phyloP scores from a whole-genome alignment of 2,113 vertebrate species.

The Amphiprion percula region DNA sequence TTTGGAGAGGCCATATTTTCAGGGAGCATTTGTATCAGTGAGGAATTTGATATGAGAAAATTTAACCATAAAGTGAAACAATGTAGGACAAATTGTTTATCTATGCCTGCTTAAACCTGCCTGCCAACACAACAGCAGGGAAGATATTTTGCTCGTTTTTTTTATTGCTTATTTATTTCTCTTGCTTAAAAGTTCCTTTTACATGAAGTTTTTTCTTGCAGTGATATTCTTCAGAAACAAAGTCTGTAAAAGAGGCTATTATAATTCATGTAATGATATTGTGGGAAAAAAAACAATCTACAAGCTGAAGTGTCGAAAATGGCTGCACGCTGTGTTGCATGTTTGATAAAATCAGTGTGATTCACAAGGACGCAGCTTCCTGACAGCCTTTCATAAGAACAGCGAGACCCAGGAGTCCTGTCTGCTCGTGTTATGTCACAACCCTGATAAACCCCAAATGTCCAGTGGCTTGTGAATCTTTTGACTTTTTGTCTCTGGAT shows the following conservation, averaged over 20 bases:
- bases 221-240: background rate
- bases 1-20: conserved; percentile 78
- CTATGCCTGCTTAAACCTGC: conserved; percentile 73
- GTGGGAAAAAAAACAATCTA: conserved; percentile 2
- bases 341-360: conserved; percentile 31
- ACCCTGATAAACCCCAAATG: conserved; percentile 37
- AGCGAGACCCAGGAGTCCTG: conserved; percentile 29
- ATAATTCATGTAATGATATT: background rate
- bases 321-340: conserved; percentile 25
- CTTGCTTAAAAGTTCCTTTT: conserved; percentile 38
- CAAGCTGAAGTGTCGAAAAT: conserved; percentile 26
- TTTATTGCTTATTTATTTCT: conserved; percentile 46
- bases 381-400: conserved; percentile 53
- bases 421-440: conserved; percentile 50
- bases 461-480: conserved; percentile 48
- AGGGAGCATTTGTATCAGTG: conserved; percentile 72
- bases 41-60: conserved; percentile 77
- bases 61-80: conserved; percentile 79
- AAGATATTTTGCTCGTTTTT: conserved; percentile 43
- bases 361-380: conserved; percentile 57
- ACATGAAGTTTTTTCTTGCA: background rate
- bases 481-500: conserved; percentile 53
- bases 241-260: background rate
- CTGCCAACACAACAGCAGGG: conserved; percentile 48
- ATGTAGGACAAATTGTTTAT: conserved; percentile 79